phyloP scores from a whole-genome alignment of 2,113 vertebrate genomes.

The Elgaria multicarinata region DNA sequence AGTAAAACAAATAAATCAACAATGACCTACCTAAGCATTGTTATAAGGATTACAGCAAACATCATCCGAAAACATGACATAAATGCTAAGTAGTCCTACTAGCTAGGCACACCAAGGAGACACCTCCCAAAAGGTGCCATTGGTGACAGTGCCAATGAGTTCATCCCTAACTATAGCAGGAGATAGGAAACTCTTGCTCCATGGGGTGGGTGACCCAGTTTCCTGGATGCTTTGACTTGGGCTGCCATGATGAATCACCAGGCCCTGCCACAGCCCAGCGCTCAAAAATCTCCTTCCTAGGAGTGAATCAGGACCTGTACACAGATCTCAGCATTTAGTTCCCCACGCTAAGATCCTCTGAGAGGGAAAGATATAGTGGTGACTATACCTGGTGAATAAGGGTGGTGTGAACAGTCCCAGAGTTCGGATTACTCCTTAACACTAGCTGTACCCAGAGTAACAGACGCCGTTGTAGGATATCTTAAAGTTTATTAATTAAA shows the following conservation, averaged over 20 bases:
- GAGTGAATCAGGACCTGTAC: background rate
- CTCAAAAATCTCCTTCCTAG: background rate
- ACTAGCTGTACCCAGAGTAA: too few relatives aligned
- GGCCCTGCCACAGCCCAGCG: background rate
- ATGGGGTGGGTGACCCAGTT: background rate
- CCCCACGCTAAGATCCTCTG: background rate
- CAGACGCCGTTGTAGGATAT: too few relatives aligned
- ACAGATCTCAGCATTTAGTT: background rate
- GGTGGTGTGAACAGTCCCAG: background rate
- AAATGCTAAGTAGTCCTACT: background rate
- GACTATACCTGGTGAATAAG: background rate
- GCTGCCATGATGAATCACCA: background rate
- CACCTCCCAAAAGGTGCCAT: background rate
- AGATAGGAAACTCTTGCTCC: background rate
- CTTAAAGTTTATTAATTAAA: too few relatives aligned
- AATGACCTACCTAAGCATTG: background rate
- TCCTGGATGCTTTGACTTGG: background rate
- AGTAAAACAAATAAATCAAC: background rate
- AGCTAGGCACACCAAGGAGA: background rate
- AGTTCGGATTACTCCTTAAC: background rate
- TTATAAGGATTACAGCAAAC: background rate
- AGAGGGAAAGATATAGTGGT: background rate
- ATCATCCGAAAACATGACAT: background rate
- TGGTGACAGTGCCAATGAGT: background rate
- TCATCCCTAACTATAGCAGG: background rate